Evolutionary conservation across 2,113 vertebrate genomes (phyloP), one percentile per base, ranked within the genome.

Genomic region (Pungitius pungitius): DNA sequence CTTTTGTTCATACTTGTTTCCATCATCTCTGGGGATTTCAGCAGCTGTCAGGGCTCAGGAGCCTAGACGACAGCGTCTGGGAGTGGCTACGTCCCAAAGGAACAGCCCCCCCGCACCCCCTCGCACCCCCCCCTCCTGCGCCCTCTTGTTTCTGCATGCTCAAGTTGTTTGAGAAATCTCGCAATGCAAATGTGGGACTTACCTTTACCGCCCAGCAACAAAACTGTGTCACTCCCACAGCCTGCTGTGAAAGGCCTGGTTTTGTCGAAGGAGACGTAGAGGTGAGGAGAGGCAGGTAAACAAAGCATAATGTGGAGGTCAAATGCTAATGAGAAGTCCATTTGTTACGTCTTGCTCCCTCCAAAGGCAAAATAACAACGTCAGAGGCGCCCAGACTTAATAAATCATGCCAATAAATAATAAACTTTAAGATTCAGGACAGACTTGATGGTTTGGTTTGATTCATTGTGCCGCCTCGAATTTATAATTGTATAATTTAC

Each of bases 291-390:
- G 73, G 87, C 82, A 84, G 86, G 90, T 90, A 91, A 92, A 92
- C 90, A 90, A 87, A 89, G 85, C 88, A 83, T 83, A 78, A 89
- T 86, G 88, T 87, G 74, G 89, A 91, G 91, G 90, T 91, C 88
- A 91, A 91, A 92, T 92, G 89, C 89, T 90, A 91, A 92, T 91
- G 85, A 89, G 84, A 1, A 65, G 84, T 78, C 84, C 79, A 82
- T 87, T 88, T 88, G 84, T 87, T 74, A 77, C 61, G 71, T 88
- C 87, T 90, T 81, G 80, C 85, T 87, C 78, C 68, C 83, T 75
- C 70, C 77, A 88, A 88, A 88, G 83, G 85, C 83, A 81, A 84
- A 84, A 73, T 27, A 81, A 69, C 83, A 67, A 33, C 69, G 63
- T 87, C 75, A 77, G 81, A 79, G 37, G 52, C 45, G 42, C 61